Base-by-base conservation (phyloP, 2,797 vertebrate species). In the Cichlasoma orientale region DNA sequence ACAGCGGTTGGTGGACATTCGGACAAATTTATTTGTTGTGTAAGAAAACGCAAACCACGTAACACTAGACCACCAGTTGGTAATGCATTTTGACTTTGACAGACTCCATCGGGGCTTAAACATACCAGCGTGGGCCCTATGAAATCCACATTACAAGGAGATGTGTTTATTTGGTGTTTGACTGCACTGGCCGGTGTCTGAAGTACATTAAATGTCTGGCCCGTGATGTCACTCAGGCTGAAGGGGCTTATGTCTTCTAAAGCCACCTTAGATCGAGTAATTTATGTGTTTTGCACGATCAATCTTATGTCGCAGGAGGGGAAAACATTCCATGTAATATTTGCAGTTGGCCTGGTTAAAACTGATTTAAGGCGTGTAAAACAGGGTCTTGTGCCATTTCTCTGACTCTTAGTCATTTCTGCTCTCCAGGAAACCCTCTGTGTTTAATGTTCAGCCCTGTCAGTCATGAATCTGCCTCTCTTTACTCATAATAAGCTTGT, bases 391-490 rank as follows among this genome's bases (percentile, higher is more conserved):
- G 79, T 85, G 79, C 85, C 76, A 82, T 85, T 82, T 86, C 70
- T 47, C 80, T 84, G 80, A 89, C 36, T 56, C 33, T 61, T 47
- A 74, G 78, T 89, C 55, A 93, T 76, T 81, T 90, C 82, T 86
- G 79, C 90, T 92, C 76, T 91, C 86, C 86, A 93, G 90, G 90
- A 93, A 93, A 90, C 69, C 56, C 74, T 87, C 78, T 66, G 81
- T 82, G 72, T 87, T 88, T 69, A 83, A 87, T 89, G 81, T 84
- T 54, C 68, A 69, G 19, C 27, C 19, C 82, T 81, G 86, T 89
- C 81, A 86, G 54, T 86, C 82, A 89, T 71, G 70, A 77, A 79
- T 84, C 56, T 3, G 75, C 82, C 56, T 85, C 71, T 68, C 82
- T 82, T 81, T 71, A 63, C 79, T 81, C 33, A 71, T 63, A 86